Evolutionary conservation across 2,797 vertebrate species (phyloP), one percentile per base, ranked within the genome.

Genomic region (Manis crassicaudata): DNA sequence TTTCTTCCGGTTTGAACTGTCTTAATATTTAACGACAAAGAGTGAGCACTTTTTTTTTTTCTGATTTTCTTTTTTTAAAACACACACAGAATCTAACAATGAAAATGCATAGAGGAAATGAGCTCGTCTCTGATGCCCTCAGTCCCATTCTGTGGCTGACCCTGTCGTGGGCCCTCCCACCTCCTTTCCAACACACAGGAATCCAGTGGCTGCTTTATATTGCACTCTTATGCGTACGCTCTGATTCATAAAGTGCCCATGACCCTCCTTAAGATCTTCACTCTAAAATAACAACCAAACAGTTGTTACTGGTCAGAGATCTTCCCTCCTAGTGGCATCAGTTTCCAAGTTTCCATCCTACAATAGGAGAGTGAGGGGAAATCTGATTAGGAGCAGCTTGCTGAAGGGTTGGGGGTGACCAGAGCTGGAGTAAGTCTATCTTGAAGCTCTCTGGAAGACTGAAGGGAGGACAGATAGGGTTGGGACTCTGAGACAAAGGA

Each of bases 1-100:
- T 63, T 75, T 54, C 43, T 81, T 76, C 40, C n/a, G 96, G 94
- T 96, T 98, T 96, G 97, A 98, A 98, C 98, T 96, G 97, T 98
- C 98, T 98, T 97, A 97, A 97, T 97, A 97, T 65, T 98, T 70
- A 58, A 67, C 98, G 98, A 98, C 94, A 98, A 98, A 98, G 98
- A 97, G 93, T 84, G 4, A 96, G 93, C 0, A 40, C 37, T 40
- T n/a, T 95, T 92, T 92, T 96, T 88, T 76, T 92, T 27, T 79
- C 25, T 80, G 67, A 40, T 46, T 63, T 75, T 67, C 46, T 20
- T 37, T 37, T 84, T 79, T 94, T 68, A 83, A 58, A 96, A 56
- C 96, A 92, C 12, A 93, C 95, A 95, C 70, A 87, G 88, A 97
- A 92, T 82, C 65, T 94, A 67, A 92, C 9, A 35, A 87, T 95